Conservation (phyloP, 2,888 invertebrate genomes). For the Drosophila affinis region DNA sequence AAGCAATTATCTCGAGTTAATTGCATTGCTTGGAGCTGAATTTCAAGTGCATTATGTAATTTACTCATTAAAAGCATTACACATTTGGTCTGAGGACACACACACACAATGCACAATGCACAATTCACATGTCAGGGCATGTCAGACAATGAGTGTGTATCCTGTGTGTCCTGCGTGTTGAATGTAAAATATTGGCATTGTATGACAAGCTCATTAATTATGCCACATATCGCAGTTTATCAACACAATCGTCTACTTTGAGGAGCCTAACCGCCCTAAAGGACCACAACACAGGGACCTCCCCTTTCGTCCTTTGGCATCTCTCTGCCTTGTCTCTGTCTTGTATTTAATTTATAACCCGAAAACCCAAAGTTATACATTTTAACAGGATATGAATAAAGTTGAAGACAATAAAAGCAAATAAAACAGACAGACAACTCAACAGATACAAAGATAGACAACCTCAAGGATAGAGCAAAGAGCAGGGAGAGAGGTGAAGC, state of each 20-base stretch:
- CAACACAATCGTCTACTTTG: conserved; percentile 76
- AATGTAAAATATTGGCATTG: conserved; percentile 77
- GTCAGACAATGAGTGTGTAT: conserved; percentile 2
- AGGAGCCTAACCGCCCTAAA: conserved; percentile 50
- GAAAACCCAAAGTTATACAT: conserved; percentile 79
- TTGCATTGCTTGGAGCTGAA: conserved; percentile 43
- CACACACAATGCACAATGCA: conserved; percentile 4
- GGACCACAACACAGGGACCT: background rate
- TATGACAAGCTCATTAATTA: conserved; percentile 77
- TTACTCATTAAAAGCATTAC: conserved; percentile 72
- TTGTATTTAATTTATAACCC: conserved; percentile 77
- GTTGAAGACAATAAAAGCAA: conserved; percentile 80
- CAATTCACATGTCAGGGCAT: conserved; percentile 37
- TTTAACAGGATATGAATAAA: conserved; percentile 79
- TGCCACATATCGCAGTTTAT: conserved; percentile 77
- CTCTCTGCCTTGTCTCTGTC: background rate
- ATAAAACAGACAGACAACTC: conserved; percentile 62
- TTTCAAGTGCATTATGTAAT: conserved; percentile 56
- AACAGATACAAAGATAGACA: conserved; percentile 35
- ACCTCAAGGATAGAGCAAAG: background rate
- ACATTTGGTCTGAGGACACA: conserved; percentile 46
- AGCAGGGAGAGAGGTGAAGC: background rate
- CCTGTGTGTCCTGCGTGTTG: conserved; percentile 37
- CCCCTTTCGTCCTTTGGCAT: background rate
- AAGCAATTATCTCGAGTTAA: conserved; percentile 47